These are phyloP conservation scores for Eufriesea mexicana DNA, from an alignment of 1,140 invertebrate species.

Conservation along the genomic window DNA sequence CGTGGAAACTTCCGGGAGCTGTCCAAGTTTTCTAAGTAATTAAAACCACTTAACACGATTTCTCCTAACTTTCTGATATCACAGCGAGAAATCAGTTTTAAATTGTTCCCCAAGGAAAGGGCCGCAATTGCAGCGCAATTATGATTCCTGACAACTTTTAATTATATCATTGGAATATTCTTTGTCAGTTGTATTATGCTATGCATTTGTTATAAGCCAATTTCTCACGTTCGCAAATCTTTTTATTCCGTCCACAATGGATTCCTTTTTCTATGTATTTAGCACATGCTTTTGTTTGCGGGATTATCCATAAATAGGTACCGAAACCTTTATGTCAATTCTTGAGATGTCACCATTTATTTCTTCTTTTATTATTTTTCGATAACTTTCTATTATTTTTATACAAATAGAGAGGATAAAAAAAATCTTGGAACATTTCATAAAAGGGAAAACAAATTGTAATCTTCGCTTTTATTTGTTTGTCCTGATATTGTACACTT, in stretches of 20 bases:
- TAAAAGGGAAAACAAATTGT: neutral
- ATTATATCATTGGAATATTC: conserved; percentile 43
- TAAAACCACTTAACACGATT: conserved; percentile 69
- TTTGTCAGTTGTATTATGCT: conserved; percentile 9
- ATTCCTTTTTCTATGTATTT: neutral
- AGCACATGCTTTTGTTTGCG: neutral
- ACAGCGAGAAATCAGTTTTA: conserved; percentile 53
- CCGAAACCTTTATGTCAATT: neutral
- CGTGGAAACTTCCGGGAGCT: conserved; percentile 59
- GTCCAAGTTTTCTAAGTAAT: conserved; percentile 67
- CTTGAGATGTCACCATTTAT: neutral
- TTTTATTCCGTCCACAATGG: neutral
- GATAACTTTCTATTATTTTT: too few species aligned
- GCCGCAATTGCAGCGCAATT: neutral
- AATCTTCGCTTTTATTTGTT: neutral
- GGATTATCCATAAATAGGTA: neutral
- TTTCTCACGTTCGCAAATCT: neutral
- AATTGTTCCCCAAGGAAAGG: conserved; percentile 44
- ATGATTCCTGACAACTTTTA: conserved; percentile 37
- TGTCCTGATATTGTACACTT: neutral
- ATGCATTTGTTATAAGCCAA: conserved; percentile 4
- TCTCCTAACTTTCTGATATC: conserved; percentile 65
- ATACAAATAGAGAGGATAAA: too few species aligned
- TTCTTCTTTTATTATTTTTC: neutral
- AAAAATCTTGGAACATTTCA: too few species aligned